Conservation (phyloP, 2,888 invertebrate species). For the Latrodectus hesperus region DNA sequence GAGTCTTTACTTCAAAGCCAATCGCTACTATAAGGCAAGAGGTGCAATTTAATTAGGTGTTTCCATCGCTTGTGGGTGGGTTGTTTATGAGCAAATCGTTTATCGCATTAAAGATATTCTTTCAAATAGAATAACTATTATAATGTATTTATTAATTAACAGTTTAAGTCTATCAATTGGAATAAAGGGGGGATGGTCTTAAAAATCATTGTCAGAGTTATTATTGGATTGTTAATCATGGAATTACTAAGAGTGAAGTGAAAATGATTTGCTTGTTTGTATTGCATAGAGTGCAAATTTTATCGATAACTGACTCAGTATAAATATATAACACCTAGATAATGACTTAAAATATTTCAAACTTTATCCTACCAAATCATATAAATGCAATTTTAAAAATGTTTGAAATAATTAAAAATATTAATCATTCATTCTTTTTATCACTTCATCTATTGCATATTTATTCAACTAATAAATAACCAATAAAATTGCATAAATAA, state of each 20-base stretch:
- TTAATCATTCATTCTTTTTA: too few relatives aligned
- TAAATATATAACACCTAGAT: too few relatives aligned
- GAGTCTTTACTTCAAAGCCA: constrained; percentile 2
- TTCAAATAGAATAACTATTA: background rate
- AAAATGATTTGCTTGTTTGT: too few relatives aligned
- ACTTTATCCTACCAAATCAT: too few relatives aligned
- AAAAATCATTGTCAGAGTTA: background rate
- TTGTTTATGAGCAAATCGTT: constrained; percentile 1
- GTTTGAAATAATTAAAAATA: too few relatives aligned
- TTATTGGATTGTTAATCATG: background rate
- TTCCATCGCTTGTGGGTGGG: background rate
- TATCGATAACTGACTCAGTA: too few relatives aligned
- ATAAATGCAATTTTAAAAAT: too few relatives aligned
- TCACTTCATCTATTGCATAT: too few relatives aligned
- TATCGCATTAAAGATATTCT: constrained; percentile 4
- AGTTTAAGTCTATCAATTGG: background rate
- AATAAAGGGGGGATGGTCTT: background rate
- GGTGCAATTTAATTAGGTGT: constrained; percentile 6
- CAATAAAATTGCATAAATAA: too few relatives aligned
- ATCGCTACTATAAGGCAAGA: background rate
- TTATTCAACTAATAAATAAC: too few relatives aligned
- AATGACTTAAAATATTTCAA: too few relatives aligned
- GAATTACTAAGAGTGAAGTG: background rate
- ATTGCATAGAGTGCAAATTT: too few relatives aligned
- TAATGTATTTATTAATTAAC: background rate